Conservation (phyloP, 2,888 invertebrate species). For the Drosophila yooni region DNA sequence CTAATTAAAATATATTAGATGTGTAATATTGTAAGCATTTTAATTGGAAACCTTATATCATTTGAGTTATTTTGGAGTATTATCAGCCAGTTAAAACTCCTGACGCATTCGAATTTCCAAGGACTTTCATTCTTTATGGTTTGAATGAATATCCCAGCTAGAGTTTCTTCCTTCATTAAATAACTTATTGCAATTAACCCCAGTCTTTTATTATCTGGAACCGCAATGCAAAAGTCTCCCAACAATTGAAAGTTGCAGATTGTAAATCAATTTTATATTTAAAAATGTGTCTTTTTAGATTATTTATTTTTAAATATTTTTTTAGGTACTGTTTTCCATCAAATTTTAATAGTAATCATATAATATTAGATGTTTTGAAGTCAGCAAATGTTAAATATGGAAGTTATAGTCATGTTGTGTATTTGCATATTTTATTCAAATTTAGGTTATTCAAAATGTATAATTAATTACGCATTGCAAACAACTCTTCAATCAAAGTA, state of each 20-base stretch:
- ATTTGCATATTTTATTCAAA: background rate
- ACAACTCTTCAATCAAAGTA: background rate
- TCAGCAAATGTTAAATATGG: slow-evolving; percentile 2
- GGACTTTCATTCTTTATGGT: background rate
- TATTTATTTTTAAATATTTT: background rate
- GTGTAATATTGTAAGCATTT: slow-evolving; percentile 50
- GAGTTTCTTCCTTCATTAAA: background rate
- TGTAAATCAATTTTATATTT: background rate
- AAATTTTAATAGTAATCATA: background rate
- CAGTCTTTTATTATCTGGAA: background rate
- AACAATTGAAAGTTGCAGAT: background rate
- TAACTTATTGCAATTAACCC: background rate
- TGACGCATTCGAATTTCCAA: background rate
- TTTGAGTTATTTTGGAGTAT: background rate
- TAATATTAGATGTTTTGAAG: background rate
- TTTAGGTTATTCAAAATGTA: background rate
- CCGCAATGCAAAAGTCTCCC: background rate
- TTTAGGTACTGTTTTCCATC: background rate
- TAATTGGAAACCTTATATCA: slow-evolving; percentile 38
- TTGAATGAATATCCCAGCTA: background rate
- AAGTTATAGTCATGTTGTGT: background rate
- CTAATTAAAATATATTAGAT: slow-evolving; percentile 59
- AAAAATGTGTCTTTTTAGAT: background rate
- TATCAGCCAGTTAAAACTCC: background rate
- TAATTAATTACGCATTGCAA: background rate